Base-by-base conservation (phyloP, 1,140 invertebrate genomes). In the Bathynomus jamesi region DNA sequence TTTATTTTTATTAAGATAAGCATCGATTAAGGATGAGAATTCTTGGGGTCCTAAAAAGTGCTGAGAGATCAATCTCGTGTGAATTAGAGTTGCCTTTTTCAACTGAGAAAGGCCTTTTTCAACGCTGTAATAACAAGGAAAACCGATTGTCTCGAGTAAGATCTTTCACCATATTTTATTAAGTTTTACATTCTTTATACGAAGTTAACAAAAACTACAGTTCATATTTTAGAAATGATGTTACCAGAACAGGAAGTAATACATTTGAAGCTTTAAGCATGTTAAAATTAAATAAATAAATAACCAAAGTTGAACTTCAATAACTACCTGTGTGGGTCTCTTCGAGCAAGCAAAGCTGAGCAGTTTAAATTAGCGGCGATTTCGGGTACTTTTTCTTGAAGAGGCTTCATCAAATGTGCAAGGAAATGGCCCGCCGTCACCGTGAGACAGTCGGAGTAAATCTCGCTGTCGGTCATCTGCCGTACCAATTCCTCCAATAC, bases 371-470 rank as follows among this genome's bases (percentile, higher is more conserved):
- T 64, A 67, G 72, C n/a, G 40, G 61, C 25, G 28, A 60, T 60
- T 40, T 64, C 21, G 80, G 81, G 81, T 78, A 83, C 82, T 74
- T 78, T 84, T 80, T 70, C 79, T 78, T 71, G 82, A 78, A 32
- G 83, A 73, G 46, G 78, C 71, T 60, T 81, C 21, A 76, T 79
- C 63, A 84, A 81, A 75, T 81, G 83, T 24, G 74, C 70, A 67
- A 83, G 79, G 73, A 84, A 83, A 78, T 84, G 83, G 67, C 82
- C 82, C 17, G 84, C 78, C 0, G 83, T 85, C 31, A 85, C 78
- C 24, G 81, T 78, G 60, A 78, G 76, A 10, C 81, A 79, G 11
- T 81, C 79, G 61, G 81, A 78, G 73, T 81, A 84, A 29, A 74
- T 77, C 5, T 80, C 79, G 17, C 81, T 78, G 69, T 83, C 83